phyloP scores from a whole-genome alignment of 2,797 vertebrate species.

The Sandelia bainsii region DNA sequence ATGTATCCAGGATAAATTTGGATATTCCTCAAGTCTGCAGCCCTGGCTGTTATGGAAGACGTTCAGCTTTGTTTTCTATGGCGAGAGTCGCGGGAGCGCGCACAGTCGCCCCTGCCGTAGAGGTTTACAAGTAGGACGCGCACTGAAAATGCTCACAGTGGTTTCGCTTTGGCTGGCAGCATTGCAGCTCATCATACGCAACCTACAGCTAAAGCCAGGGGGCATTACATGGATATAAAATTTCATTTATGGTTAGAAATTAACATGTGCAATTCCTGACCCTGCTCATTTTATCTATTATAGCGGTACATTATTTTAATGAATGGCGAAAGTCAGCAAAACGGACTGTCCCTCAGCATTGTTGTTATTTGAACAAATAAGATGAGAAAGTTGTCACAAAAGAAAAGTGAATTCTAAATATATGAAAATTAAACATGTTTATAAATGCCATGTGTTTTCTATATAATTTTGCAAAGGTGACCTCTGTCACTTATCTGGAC shows the following conservation, averaged over 20 bases:
- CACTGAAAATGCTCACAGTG: constrained; percentile 55
- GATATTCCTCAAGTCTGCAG: constrained; percentile 75
- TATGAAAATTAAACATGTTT: background rate
- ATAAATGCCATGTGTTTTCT: background rate
- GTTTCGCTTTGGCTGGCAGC: constrained; percentile 56
- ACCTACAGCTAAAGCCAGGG: constrained; percentile 15
- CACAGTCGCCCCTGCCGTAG: constrained; percentile 79
- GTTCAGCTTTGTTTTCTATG: constrained; percentile 89
- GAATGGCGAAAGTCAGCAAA: background rate
- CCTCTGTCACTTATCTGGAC: background rate
- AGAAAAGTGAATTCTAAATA: background rate
- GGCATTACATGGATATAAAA: constrained; percentile 26
- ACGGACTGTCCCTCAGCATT: background rate
- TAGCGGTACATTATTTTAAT: background rate
- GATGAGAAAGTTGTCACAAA: background rate
- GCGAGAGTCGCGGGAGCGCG: constrained; percentile 82
- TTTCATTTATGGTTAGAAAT: background rate
- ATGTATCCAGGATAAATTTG: constrained; percentile 62
- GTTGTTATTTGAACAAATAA: background rate
- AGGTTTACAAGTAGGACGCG: constrained; percentile 76
- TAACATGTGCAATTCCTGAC: background rate
- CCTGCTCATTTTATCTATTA: background rate
- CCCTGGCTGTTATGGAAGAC: constrained; percentile 83
- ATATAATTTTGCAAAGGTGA: background rate
- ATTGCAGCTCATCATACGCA: constrained; percentile 52